Conservation (phyloP, 92 coral and sea anemone species). For the Nematostella vectensis region DNA sequence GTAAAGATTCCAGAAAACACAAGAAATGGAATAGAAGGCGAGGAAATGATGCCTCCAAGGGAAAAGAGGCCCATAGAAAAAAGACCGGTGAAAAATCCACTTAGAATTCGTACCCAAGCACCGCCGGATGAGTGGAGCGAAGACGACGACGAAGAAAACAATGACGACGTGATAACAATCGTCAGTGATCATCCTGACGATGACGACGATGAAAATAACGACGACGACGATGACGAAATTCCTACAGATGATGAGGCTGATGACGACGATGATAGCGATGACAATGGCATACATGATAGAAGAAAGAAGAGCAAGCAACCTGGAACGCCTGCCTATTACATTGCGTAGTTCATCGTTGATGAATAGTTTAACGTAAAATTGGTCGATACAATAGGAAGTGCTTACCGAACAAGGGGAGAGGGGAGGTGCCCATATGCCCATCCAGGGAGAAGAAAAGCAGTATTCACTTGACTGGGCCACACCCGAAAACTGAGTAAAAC, state of each 20-base stretch:
- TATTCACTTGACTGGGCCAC: too few relatives aligned
- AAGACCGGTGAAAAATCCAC: conserved; percentile 49
- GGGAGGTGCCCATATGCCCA: too few relatives aligned
- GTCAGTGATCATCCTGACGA: not conserved
- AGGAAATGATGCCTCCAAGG: conserved; percentile 8
- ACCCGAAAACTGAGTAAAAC: too few relatives aligned
- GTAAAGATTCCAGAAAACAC: not conserved
- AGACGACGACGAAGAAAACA: conserved; percentile 12
- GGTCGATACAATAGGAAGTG: not conserved
- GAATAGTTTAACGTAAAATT: not conserved
- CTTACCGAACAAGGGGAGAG: too few relatives aligned
- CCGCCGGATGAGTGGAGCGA: conserved; percentile 22
- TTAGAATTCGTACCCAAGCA: conserved; percentile 38
- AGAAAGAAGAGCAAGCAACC: conserved; percentile 19
- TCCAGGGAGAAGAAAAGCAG: too few relatives aligned
- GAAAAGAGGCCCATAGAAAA: conserved; percentile 32
- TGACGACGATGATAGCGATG: conserved; percentile 4
- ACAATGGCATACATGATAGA: too few relatives aligned
- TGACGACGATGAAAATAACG: not conserved
- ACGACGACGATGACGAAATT: conserved; percentile 10
- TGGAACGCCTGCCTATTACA: conserved; percentile 65
- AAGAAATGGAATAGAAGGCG: not conserved
- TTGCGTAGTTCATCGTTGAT: conserved; percentile 25
- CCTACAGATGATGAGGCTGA: conserved; percentile 1
- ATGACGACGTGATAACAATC: conserved; percentile 29